Conservation (phyloP, 2,888 invertebrate species). For the Tenthredo distinguenda region DNA sequence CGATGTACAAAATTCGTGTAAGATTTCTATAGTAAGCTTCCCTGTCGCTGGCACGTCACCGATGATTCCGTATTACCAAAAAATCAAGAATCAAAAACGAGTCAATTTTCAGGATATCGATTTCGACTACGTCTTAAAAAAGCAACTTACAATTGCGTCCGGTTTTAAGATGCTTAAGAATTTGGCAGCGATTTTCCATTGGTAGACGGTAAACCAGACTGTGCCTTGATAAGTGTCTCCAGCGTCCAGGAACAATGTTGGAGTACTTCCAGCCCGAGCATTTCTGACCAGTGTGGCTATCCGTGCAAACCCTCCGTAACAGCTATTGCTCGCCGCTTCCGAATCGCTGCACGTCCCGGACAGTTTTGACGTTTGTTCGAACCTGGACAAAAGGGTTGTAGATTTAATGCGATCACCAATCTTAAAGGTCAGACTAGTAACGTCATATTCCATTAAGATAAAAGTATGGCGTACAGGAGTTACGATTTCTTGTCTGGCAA, state of each 20-base stretch:
- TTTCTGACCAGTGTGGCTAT: constrained; percentile 83
- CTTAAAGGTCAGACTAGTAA: not conserved
- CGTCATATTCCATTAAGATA: not conserved
- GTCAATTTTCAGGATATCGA: too few relatives aligned
- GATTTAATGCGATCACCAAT: not conserved
- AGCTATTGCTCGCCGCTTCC: constrained; percentile 82
- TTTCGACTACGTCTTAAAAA: too few relatives aligned
- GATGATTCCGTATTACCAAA: not conserved
- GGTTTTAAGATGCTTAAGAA: constrained; percentile 91
- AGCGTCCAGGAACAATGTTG: constrained; percentile 92
- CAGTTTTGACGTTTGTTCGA: constrained; percentile 88
- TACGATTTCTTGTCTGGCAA: not conserved
- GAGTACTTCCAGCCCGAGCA: constrained; percentile 82
- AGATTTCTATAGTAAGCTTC: too few relatives aligned
- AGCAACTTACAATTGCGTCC: constrained; percentile 87
- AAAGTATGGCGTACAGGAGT: not conserved
- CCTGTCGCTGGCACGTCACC: too few relatives aligned
- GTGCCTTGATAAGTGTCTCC: constrained; percentile 96
- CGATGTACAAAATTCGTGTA: too few relatives aligned
- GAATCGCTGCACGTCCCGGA: constrained; percentile 80
- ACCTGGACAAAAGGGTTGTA: constrained; percentile 76
- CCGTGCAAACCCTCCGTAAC: constrained; percentile 94
- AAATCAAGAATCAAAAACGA: too few relatives aligned
- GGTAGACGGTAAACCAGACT: constrained; percentile 91
- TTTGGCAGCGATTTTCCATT: constrained; percentile 88